phyloP scores from a whole-genome alignment of 2,113 vertebrate species.

The Sturnus vulgaris region DNA sequence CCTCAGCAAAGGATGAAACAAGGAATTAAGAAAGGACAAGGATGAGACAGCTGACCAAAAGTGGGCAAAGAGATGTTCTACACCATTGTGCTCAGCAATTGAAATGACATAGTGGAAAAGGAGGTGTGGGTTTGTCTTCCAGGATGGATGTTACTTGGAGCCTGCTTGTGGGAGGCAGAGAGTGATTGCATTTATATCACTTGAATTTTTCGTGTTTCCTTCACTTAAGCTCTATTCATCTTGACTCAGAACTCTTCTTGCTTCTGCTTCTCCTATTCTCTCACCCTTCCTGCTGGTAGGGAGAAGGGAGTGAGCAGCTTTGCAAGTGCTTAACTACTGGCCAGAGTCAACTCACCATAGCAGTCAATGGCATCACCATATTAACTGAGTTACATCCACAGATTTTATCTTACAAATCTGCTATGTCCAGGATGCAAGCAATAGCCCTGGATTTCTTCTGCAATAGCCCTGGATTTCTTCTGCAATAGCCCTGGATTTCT shows the following conservation, averaged over 20 bases:
- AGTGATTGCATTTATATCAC: neutral
- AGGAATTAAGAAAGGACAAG: neutral
- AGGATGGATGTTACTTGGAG: neutral
- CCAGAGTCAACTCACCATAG: neutral
- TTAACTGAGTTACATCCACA: neutral
- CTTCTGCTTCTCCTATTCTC: neutral
- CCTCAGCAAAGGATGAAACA: neutral
- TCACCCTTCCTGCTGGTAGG: neutral
- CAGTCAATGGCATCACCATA: neutral
- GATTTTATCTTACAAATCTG: neutral
- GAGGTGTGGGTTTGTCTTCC: neutral
- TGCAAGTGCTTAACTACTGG: neutral
- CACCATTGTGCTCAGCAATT: neutral
- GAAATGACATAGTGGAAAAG: neutral
- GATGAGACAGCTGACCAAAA: neutral
- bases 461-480: neutral
- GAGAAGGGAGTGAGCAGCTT: accelerated
- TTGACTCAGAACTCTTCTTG: neutral
- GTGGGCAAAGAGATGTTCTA: neutral
- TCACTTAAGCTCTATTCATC: neutral
- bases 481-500: neutral
- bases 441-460: neutral
- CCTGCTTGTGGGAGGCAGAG: neutral
- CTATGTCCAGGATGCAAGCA: neutral
- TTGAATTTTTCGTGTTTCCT: neutral